Conservation (phyloP, 2,797 vertebrate species). For the Simalia tracyae region DNA sequence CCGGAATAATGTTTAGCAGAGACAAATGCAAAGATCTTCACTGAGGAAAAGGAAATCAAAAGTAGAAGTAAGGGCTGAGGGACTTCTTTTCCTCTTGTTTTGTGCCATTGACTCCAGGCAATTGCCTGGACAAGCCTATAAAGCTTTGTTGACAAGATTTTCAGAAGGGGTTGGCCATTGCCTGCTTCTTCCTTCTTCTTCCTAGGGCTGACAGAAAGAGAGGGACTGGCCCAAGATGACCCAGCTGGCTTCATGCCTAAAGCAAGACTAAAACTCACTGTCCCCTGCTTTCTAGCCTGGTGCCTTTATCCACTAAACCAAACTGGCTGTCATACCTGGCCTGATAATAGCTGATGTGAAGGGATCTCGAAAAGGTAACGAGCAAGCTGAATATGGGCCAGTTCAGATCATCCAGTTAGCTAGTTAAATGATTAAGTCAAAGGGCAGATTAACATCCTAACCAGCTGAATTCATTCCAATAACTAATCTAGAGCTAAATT, state of each 20-base stretch:
- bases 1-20: not conserved
- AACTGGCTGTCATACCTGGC: not conserved
- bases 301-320: not conserved
- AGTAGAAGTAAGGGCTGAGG: not conserved
- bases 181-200: not conserved
- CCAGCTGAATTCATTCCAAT: not conserved
- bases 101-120: not conserved
- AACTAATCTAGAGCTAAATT: not conserved
- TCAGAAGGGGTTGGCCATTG: not conserved
- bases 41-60: not conserved
- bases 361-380: not conserved
- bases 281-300: not conserved
- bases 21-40: not conserved
- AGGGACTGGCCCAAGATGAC: not conserved
- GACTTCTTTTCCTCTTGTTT: not conserved
- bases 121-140: not conserved
- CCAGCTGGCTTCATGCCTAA: not conserved
- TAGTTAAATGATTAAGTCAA: not conserved
- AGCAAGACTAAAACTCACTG: not conserved
- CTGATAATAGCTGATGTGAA: not conserved
- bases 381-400: not conserved
- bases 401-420: not conserved
- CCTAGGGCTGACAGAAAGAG: not conserved
- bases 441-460: not conserved
- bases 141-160: not conserved